phyloP scores from a whole-genome alignment of 2,888 invertebrate genomes.

The Callinectes sapidus region DNA sequence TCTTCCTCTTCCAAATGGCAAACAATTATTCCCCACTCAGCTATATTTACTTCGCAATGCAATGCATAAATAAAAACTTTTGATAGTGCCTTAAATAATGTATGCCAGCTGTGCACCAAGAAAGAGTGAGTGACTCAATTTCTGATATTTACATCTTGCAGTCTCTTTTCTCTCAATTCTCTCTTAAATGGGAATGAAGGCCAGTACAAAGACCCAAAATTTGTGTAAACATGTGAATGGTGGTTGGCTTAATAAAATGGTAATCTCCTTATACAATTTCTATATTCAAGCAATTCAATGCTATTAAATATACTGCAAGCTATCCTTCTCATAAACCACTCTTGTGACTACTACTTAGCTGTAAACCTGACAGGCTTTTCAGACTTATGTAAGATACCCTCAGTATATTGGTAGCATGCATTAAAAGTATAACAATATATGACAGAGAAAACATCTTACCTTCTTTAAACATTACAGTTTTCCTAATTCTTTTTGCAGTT shows the following conservation, averaged over 20 bases:
- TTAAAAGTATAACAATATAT: background rate
- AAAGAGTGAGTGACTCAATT: background rate
- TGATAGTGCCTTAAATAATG: background rate
- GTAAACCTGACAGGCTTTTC: background rate
- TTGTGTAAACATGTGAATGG: no score
- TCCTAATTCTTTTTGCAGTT: conserved; percentile 53
- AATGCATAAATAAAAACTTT: background rate
- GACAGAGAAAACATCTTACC: conserved; percentile 31
- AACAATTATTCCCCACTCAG: background rate
- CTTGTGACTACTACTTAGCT: background rate
- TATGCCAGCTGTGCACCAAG: background rate
- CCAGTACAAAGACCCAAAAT: background rate
- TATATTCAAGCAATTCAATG: no score
- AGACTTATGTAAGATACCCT: background rate
- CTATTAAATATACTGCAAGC: no score
- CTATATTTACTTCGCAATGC: background rate
- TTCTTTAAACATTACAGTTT: conserved; percentile 60
- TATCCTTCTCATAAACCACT: background rate
- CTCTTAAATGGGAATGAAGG: background rate
- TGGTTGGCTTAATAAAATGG: no score
- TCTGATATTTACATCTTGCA: background rate
- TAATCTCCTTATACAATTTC: no score
- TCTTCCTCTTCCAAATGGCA: background rate
- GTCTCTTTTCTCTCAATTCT: background rate
- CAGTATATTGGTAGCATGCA: background rate